These are phyloP conservation scores for Ivindomyrus marchei DNA, from an alignment of 2,113 vertebrate genomes.

Conservation along the genomic window DNA sequence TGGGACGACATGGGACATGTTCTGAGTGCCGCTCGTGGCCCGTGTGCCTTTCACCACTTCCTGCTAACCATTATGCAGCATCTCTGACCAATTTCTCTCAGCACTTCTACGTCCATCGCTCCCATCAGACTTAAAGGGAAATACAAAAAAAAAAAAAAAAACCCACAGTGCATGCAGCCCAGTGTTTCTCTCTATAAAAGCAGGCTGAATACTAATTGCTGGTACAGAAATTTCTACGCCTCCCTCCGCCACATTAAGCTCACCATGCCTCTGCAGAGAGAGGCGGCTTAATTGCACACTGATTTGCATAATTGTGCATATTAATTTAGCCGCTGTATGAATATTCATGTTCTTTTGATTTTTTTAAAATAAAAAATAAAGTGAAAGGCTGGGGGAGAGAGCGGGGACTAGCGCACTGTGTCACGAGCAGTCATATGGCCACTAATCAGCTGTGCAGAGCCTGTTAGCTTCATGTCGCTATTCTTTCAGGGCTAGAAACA, in stretches of 20 bases:
- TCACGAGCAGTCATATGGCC: background rate
- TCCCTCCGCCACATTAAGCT: slow-evolving; percentile 38
- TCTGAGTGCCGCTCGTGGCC: background rate
- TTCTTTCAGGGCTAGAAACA: no score
- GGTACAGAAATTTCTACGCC: slow-evolving; percentile 56
- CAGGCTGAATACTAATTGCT: slow-evolving; percentile 50
- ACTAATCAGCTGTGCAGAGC: background rate
- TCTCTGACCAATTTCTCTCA: background rate
- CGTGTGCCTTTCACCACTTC: background rate
- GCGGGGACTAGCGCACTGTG: background rate
- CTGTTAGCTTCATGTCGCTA: background rate
- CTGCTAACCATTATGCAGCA: background rate
- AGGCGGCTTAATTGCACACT: slow-evolving; percentile 77
- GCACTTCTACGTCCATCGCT: background rate
- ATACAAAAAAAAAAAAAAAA: background rate
- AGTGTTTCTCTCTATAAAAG: background rate
- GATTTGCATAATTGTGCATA: slow-evolving; percentile 96
- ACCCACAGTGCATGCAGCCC: background rate
- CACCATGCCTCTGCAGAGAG: slow-evolving; percentile 57
- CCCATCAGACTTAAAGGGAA: background rate
- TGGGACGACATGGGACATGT: background rate
- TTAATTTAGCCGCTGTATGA: slow-evolving; percentile 77
- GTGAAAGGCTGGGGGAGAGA: slow-evolving; percentile 31
- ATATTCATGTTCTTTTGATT: slow-evolving; percentile 86
- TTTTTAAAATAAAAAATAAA: slow-evolving; percentile 80